These are phyloP conservation scores for Nemurella pictetii DNA, from an alignment of 2,888 invertebrate species.

Conservation along the genomic window DNA sequence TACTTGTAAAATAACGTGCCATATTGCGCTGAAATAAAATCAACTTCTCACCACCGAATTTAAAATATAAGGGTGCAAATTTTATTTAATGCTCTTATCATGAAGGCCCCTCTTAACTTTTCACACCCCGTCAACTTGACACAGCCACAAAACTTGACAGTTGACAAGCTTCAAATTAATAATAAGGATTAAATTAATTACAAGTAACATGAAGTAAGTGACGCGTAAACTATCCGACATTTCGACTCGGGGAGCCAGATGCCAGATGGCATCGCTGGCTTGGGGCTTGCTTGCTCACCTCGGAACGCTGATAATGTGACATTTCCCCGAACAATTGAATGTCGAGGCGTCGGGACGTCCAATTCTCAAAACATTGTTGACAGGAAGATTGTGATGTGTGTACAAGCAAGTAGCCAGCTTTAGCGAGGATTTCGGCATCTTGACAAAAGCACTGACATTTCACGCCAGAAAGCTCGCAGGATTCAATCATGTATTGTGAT, in stretches of 20 bases:
- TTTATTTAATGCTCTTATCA: slow-evolving; percentile 19
- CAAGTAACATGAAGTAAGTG: slow-evolving; percentile 4
- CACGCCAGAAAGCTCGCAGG: too few relatives aligned
- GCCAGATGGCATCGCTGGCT: not conserved
- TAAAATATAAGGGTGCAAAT: slow-evolving; percentile 7
- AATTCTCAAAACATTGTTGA: too few relatives aligned
- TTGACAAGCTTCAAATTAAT: slow-evolving; percentile 33
- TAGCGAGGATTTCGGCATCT: too few relatives aligned
- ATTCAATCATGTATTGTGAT: too few relatives aligned
- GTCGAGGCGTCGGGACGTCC: too few relatives aligned
- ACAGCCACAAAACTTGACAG: slow-evolving; percentile 27
- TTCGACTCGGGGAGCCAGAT: too few relatives aligned
- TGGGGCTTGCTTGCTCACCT: too few relatives aligned
- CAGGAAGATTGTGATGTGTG: too few relatives aligned
- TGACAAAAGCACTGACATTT: too few relatives aligned
- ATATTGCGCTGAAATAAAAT: not conserved
- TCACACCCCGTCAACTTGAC: slow-evolving; percentile 26
- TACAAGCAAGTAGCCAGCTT: too few relatives aligned
- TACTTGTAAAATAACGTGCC: not conserved
- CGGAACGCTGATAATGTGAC: too few relatives aligned
- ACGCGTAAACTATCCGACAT: slow-evolving; percentile 21
- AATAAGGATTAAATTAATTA: slow-evolving; percentile 31
- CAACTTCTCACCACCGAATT: not conserved
- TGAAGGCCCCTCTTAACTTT: not conserved
- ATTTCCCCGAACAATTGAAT: slow-evolving; percentile 29